phyloP scores from a whole-genome alignment of 2,797 vertebrate genomes.

The Geotrypetes seraphini region DNA sequence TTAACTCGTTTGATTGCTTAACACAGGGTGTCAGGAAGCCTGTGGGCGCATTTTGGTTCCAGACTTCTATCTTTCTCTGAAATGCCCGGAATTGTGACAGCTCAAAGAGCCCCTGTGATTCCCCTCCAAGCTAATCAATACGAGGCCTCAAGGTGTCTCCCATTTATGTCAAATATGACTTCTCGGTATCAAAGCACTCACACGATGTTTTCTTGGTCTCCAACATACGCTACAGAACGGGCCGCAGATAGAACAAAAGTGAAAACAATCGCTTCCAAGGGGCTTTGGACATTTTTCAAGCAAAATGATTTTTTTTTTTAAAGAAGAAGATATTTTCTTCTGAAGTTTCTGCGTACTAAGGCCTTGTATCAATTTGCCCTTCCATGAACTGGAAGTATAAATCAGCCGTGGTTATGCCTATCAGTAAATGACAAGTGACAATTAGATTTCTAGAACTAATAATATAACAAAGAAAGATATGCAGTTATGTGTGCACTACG shows the following conservation, averaged over 20 bases:
- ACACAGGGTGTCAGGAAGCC: conserved; percentile 15
- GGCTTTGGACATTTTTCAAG: rapidly evolving
- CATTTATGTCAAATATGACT: conserved; percentile 9
- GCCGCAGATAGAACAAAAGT: rapidly evolving
- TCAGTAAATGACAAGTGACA: no score
- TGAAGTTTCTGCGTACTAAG: no score
- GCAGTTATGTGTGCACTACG: no score
- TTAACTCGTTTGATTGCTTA: conserved; percentile 18
- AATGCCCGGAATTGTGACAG: conserved; percentile 26
- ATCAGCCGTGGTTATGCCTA: no score
- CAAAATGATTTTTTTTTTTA: neutral
- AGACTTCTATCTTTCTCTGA: conserved; percentile 30
- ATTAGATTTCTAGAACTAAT: no score
- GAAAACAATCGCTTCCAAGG: rapidly evolving
- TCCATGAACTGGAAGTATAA: no score
- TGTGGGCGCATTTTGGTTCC: conserved; percentile 21
- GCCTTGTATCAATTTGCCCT: no score
- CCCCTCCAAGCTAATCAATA: conserved; percentile 29
- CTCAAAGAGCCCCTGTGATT: conserved; percentile 15
- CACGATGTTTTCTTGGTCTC: neutral
- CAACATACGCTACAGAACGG: neutral
- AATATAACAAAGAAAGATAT: no score
- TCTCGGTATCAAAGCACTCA: conserved; percentile 8
- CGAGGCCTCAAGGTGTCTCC: conserved; percentile 28
- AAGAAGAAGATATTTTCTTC: no score